Percentiles rank a stretch among this genome's conserved stretches.
Conservation (phyloP, 1,140 invertebrate species). For the Grapholita molesta region DNA sequence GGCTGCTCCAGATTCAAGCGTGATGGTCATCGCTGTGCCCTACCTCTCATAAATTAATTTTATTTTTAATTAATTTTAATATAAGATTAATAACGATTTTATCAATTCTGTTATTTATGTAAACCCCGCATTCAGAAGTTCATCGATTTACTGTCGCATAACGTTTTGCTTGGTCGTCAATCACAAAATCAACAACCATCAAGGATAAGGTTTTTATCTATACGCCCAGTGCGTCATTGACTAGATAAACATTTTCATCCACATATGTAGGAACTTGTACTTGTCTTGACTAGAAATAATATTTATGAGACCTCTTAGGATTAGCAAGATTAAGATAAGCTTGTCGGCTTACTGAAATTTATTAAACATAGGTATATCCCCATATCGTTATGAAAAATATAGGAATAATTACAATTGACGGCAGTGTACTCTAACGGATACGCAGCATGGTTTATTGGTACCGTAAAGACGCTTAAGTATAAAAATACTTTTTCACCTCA, state of each 20-base stretch:
- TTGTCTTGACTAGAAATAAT: neutral
- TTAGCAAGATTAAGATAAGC: neutral
- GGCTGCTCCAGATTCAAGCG: too few relatives aligned
- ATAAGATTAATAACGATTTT: too few relatives aligned
- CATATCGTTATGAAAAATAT: neutral
- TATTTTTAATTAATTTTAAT: too few relatives aligned
- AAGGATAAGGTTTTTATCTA: constrained; percentile 6
- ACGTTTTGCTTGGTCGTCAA: neutral
- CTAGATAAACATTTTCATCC: neutral
- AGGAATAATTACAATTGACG: neutral
- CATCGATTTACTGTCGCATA: neutral
- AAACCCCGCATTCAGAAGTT: neutral
- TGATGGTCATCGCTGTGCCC: too few relatives aligned
- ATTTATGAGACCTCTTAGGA: neutral
- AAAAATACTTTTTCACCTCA: too few relatives aligned
- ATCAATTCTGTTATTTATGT: too few relatives aligned
- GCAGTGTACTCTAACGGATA: too few relatives aligned
- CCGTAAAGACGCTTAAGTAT: too few relatives aligned
- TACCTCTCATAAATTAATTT: too few relatives aligned
- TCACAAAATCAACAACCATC: constrained; percentile 14
- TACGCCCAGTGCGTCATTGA: neutral
- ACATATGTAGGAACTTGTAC: neutral
- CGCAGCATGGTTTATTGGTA: too few relatives aligned
- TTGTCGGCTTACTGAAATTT: neutral
- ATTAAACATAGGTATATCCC: neutral